Evolutionary conservation across 2,888 invertebrate genomes (phyloP).

Genomic region (Patella pellucida): DNA sequence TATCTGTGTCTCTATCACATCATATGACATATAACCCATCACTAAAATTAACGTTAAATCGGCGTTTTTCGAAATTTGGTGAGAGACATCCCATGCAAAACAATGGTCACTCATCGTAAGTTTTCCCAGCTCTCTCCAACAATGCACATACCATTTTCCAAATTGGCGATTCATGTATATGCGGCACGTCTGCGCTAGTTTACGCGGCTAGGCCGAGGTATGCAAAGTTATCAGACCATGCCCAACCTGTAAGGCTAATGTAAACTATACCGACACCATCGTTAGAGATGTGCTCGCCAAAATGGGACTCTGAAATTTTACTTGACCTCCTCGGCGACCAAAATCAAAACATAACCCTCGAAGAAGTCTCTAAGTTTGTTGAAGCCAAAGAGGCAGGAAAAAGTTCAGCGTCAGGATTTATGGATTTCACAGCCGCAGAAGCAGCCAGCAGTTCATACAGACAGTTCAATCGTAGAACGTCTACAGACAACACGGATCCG

Average conservation of each 20-base stretch:
- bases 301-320: conserved; percentile 4
- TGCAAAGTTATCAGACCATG: too few relatives aligned
- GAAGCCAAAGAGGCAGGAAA: conserved; percentile 44
- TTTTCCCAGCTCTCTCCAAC: too few relatives aligned
- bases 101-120: too few relatives aligned
- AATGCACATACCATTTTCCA: too few relatives aligned
- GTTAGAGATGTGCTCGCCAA: conserved; percentile 19
- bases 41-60: too few relatives aligned
- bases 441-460: conserved; percentile 30
- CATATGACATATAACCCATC: too few relatives aligned
- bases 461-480: neutral
- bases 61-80: too few relatives aligned
- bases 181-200: too few relatives aligned
- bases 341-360: conserved; percentile 34
- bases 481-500: conserved; percentile 12
- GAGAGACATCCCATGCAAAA: too few relatives aligned
- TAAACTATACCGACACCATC: conserved; percentile 30
- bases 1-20: too few relatives aligned
- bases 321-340: conserved; percentile 19
- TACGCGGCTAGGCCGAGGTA: neutral
- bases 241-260: conserved; percentile 28
- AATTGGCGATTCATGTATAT: too few relatives aligned
- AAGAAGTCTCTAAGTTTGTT: conserved; percentile 40
- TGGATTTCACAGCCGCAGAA: conserved; percentile 28
- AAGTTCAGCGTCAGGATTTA: conserved; percentile 36